Conservation (phyloP, 2,888 invertebrate species). For the Polydrusus tereticollis region DNA sequence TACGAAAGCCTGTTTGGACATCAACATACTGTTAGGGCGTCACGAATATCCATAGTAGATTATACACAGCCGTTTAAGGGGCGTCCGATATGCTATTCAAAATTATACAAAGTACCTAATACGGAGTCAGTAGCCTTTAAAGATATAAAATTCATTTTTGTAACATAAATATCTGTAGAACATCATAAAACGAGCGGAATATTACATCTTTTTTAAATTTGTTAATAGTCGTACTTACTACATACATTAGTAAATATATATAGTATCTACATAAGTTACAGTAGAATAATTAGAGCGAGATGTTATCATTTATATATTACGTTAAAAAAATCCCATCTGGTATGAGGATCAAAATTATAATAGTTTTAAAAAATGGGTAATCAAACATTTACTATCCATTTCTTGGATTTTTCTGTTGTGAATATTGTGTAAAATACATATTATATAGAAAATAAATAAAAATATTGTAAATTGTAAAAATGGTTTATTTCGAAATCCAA, state of each 20-base stretch:
- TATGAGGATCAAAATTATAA: conserved; percentile 65
- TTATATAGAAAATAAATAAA: conserved; percentile 26
- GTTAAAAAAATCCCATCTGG: conserved; percentile 65
- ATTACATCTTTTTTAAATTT: conserved; percentile 11
- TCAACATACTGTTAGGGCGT: no score
- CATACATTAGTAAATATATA: background rate
- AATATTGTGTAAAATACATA: conserved; percentile 62
- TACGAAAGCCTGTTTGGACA: no score
- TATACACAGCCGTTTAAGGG: no score
- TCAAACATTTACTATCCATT: conserved; percentile 17
- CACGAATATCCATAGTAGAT: no score
- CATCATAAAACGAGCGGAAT: conserved; percentile 6
- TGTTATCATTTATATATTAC: background rate
- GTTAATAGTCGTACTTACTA: background rate
- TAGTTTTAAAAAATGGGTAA: conserved; percentile 11
- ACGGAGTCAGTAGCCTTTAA: no score
- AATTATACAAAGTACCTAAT: no score
- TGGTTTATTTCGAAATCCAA: background rate
- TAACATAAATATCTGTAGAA: conserved; percentile 24
- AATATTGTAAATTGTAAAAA: conserved; percentile 14
- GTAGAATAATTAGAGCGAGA: conserved; percentile 1
- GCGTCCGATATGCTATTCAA: no score
- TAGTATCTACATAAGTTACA: conserved; percentile 9
- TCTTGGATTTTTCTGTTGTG: conserved; percentile 66
- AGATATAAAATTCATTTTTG: background rate